Evolutionary conservation across 2,888 invertebrate species (phyloP).

Genomic region (Macrosoma leucophasiata): DNA sequence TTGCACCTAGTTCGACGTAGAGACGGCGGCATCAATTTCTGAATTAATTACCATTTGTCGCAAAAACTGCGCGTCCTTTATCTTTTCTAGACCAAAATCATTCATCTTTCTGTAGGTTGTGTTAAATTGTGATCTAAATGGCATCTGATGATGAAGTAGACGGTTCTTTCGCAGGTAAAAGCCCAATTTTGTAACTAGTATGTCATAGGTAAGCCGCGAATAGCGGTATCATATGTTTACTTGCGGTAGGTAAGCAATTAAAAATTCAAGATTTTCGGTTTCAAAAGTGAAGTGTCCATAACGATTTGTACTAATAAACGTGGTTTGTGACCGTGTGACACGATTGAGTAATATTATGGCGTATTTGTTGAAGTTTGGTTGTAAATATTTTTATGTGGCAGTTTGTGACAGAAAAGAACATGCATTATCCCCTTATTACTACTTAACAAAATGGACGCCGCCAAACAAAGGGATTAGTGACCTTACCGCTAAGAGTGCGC

Average conservation of each 20-base stretch:
- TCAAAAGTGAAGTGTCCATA: conserved; percentile 28
- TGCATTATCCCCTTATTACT: conserved; percentile 81
- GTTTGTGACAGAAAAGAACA: conserved; percentile 77
- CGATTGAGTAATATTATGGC: conserved; percentile 35
- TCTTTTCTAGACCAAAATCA: conserved; percentile 65
- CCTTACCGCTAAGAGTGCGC: conserved; percentile 68
- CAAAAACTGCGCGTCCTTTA: conserved; percentile 76
- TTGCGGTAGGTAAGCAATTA: conserved; percentile 74
- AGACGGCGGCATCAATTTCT: conserved; percentile 76
- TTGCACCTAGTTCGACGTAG: conserved; percentile 52
- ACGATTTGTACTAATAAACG: conserved; percentile 26
- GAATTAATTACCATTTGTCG: conserved; percentile 76
- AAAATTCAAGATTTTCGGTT: conserved; percentile 61
- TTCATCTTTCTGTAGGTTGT: conserved; percentile 51
- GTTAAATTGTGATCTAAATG: conserved; percentile 76
- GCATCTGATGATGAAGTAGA: conserved; percentile 93
- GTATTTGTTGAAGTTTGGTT: conserved; percentile 60
- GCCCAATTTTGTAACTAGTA: conserved; percentile 63
- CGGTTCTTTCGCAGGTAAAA: conserved; percentile 90
- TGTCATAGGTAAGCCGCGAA: conserved; percentile 76
- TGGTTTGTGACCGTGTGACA: conserved; percentile 29
- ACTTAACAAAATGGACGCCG: conserved; percentile 87
- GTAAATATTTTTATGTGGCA: conserved; percentile 75
- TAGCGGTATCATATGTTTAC: conserved; percentile 78
- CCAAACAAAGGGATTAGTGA: conserved; percentile 85